A percentile compares a stretch with the other conserved stretches of the same genome.
phyloP scores from a whole-genome alignment of 2,797 vertebrate genomes.

The Amblyopsis hoosieri region DNA sequence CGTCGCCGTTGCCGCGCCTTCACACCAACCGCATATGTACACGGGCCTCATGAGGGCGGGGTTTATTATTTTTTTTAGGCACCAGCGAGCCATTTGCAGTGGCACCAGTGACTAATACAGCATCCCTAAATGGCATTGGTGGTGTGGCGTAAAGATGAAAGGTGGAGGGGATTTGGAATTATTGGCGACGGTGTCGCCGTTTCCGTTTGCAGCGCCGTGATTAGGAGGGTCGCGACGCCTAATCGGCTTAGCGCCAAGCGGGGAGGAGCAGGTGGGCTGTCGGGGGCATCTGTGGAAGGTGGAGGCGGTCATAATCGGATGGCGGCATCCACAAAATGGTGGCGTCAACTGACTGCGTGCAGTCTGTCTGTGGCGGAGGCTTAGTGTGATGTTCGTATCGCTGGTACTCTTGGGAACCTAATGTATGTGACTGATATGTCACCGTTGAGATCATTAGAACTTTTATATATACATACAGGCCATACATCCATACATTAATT shows the following conservation, averaged over 20 bases:
- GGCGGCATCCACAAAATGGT: no score
- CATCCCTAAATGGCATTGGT: slow-evolving; percentile 54
- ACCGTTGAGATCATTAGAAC: no score
- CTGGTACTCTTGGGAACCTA: background rate
- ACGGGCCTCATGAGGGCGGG: background rate
- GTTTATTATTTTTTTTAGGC: no score
- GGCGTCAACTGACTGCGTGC: no score
- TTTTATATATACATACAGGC: no score
- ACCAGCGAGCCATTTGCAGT: slow-evolving; percentile 37
- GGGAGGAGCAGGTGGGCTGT: slow-evolving; percentile 68
- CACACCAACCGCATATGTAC: slow-evolving; percentile 30
- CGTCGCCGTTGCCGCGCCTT: background rate
- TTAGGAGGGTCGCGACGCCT: slow-evolving; percentile 68
- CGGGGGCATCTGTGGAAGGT: slow-evolving; percentile 18
- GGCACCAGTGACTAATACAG: slow-evolving; percentile 65
- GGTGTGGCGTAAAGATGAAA: slow-evolving; percentile 68
- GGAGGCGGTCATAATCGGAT: slow-evolving; percentile 16
- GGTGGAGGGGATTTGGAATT: slow-evolving; percentile 69
- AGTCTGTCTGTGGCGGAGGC: slow-evolving; percentile 27
- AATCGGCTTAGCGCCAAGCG: slow-evolving; percentile 72
- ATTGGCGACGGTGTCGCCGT: slow-evolving; percentile 65
- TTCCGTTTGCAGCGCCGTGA: slow-evolving; percentile 67
- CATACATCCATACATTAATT: no score
- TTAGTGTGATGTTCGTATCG: slow-evolving; percentile 18
- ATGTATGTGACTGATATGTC: no score